These are phyloP conservation scores for Aphidius gifuensis DNA, from an alignment of 1,140 invertebrate genomes.

Conservation along the genomic window DNA sequence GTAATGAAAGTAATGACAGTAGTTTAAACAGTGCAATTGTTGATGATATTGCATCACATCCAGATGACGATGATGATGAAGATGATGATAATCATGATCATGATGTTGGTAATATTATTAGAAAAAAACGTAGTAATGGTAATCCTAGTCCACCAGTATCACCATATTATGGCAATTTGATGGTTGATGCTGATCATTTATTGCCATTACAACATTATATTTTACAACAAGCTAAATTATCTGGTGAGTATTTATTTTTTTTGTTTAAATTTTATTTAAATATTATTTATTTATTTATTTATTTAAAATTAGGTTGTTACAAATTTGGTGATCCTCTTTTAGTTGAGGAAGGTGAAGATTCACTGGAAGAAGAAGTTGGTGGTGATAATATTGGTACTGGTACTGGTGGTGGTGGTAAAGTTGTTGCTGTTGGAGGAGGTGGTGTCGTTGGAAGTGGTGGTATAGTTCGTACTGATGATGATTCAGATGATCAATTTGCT, in stretches of 20 bases:
- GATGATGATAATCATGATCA: constrained; percentile 39
- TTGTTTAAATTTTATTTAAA: constrained; percentile 5
- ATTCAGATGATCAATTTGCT: constrained; percentile 64
- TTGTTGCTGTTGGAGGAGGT: constrained; percentile 47
- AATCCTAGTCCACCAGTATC: constrained; percentile 52
- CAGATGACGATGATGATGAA: constrained; percentile 40
- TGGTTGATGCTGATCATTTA: constrained; percentile 61
- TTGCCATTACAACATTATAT: constrained; percentile 85
- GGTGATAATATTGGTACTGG: constrained; percentile 20
- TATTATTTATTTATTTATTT: constrained; percentile 3
- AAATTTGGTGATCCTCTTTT: constrained; percentile 63
- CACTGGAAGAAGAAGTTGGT: constrained; percentile 58
- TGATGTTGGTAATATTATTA: constrained; percentile 42
- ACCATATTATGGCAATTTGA: constrained; percentile 48
- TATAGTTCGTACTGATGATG: constrained; percentile 46
- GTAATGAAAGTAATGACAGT: constrained; percentile 42
- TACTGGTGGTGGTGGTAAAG: constrained; percentile 31
- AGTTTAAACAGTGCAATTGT: constrained; percentile 46
- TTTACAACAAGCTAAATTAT: constrained; percentile 77
- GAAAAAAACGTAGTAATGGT: constrained; percentile 51
- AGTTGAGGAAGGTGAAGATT: constrained; percentile 66
- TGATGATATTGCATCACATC: constrained; percentile 38
- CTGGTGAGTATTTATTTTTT: constrained; percentile 51
- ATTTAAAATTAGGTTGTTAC: constrained; percentile 56
- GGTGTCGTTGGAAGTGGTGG: constrained; percentile 37